Conservation (phyloP, 1,140 invertebrate species). For the Drosophila athabasca region DNA sequence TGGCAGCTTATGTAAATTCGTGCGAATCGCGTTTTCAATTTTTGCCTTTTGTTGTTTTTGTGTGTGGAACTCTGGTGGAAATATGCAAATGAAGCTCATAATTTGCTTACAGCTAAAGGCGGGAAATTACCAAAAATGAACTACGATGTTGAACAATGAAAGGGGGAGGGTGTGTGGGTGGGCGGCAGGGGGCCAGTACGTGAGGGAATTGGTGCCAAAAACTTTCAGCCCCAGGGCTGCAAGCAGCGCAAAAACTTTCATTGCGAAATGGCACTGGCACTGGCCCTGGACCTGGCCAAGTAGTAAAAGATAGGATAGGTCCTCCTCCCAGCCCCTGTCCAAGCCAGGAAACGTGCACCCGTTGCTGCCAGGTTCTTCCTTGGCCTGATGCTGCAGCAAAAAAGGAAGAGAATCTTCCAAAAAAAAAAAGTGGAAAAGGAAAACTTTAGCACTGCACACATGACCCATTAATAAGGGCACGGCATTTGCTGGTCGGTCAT, state of each 20-base stretch:
- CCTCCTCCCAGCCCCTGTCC: no score
- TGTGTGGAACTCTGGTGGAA: conserved; percentile 9
- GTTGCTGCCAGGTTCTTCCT: neutral
- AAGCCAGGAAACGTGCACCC: no score
- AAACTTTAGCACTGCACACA: conserved; percentile 62
- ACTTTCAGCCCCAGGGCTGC: conserved; percentile 25
- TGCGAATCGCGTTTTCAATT: conserved; percentile 67
- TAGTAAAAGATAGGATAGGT: conserved; percentile 30
- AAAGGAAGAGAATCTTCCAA: conserved; percentile 6
- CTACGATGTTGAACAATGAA: conserved; percentile 17
- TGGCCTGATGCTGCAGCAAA: neutral
- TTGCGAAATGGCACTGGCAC: conserved; percentile 19
- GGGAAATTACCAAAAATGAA: conserved; percentile 74
- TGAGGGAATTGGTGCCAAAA: conserved; percentile 19
- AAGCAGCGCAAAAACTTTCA: conserved; percentile 45
- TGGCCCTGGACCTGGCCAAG: conserved; percentile 14
- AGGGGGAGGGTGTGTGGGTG: neutral
- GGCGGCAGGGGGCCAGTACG: neutral
- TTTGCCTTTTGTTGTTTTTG: conserved; percentile 44
- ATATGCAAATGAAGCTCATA: conserved; percentile 68
- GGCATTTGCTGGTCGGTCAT: conserved; percentile 58
- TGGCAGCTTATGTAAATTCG: conserved; percentile 58
- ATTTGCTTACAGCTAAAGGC: conserved; percentile 51
- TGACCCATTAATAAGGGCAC: conserved; percentile 76
- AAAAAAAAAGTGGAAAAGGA: conserved; percentile 3